phyloP scores from a whole-genome alignment of 1,140 invertebrate genomes.

The Parasteatoda tepidariorum region DNA sequence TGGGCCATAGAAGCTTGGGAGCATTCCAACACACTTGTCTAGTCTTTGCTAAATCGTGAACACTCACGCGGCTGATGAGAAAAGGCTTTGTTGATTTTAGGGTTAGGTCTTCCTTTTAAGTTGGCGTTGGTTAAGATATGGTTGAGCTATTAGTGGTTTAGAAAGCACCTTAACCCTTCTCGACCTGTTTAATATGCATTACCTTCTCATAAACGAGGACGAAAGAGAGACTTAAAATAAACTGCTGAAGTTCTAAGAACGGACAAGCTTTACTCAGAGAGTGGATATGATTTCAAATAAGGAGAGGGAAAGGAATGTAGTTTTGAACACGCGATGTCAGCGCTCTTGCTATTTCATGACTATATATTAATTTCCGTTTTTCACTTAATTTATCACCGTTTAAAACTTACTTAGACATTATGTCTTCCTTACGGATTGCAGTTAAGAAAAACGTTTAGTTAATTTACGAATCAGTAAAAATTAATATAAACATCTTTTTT shows the following conservation, averaged over 20 bases:
- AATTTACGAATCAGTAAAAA: too few species aligned
- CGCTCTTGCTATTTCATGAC: too few species aligned
- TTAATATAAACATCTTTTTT: too few species aligned
- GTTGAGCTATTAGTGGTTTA: neutral
- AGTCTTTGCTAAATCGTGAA: slow-evolving; percentile 23
- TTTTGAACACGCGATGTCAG: neutral
- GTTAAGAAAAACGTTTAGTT: too few species aligned
- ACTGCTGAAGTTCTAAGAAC: neutral
- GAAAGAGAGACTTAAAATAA: slow-evolving; percentile 17
- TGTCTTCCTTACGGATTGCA: too few species aligned
- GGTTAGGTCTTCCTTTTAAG: neutral
- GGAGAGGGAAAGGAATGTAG: neutral
- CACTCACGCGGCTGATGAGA: neutral
- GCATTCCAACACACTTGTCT: neutral
- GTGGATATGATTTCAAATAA: neutral
- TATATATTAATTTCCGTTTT: too few species aligned
- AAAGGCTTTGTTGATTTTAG: slow-evolving; percentile 20
- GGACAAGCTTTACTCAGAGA: neutral
- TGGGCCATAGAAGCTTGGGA: neutral
- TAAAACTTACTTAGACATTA: too few species aligned
- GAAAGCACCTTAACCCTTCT: neutral
- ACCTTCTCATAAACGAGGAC: neutral
- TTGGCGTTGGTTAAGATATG: neutral
- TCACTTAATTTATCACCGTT: too few species aligned
- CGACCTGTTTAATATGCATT: slow-evolving; percentile 24